Base-by-base conservation (phyloP, 1,140 invertebrate species). In the Ceratina australensis region DNA sequence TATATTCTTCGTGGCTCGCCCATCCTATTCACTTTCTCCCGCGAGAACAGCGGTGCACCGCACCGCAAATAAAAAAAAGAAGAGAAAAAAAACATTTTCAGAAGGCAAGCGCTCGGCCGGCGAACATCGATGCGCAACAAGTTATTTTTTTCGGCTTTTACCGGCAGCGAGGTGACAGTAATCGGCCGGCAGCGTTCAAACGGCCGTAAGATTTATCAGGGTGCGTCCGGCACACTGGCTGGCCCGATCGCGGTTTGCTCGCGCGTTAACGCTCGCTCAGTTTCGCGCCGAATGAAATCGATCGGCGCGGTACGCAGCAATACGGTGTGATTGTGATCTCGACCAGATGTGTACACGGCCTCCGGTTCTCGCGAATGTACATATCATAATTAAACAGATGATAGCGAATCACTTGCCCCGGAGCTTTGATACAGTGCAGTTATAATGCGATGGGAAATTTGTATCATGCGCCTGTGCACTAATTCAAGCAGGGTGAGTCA, bases 351-450 rank as follows among this genome's bases (percentile, higher is more conserved):
- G 74, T 60, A 54, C 47, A 47, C 63, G 68, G 42, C 49, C 49
- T 50, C 60, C 49, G 3, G 26, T 56, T 59, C 65, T 71, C 76
- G 74, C 68, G 20, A 68, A 24, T 81, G 73, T 81, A 81, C 83
- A 81, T 84, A 84, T 84, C 81, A 80, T 84, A 84, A 85, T 85
- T 84, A 85, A 84, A 77, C 83, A 74, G 47, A 57, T 78, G 69
- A 84, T 73, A 56, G 52, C 57, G 60, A 73, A 71, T 76, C 59
- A 68, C n/a, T 50, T 57, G 57, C 33, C n/a, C 18, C 28, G 33
- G 56, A 66, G 61, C 10, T 42, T 10, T 10, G 59, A 65, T 83
- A 63, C 20, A 49, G 3, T 24, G 42, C 18, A 4, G 26, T 4
- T 26, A n/a, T 18, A 52, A 50, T 52, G 56, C 15, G 64, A 12